Conservation (phyloP, 2,113 vertebrate species). For the cattle (Bos taurus) region ARS-UCD2.0 NC_037328.1:61609001-61609500, state of each 20-base stretch:
- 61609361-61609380: neutral
- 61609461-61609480: neutral
- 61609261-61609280: neutral
- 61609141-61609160: neutral
- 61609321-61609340: neutral
- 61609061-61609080: neutral
- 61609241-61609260: neutral
- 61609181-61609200: neutral
- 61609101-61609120: neutral
- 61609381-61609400: neutral
- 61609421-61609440: neutral
- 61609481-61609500: neutral
- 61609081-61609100: neutral
- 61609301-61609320: neutral
- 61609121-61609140: neutral
- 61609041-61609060: neutral
- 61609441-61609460: neutral
- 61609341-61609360: neutral
- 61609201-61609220: neutral
- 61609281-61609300: neutral
- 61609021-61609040: neutral
- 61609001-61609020: neutral
- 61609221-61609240: neutral
- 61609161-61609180: neutral
- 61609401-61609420: neutral